Conservation (phyloP, 2,888 invertebrate species). For the Thereva nobilitata region DNA sequence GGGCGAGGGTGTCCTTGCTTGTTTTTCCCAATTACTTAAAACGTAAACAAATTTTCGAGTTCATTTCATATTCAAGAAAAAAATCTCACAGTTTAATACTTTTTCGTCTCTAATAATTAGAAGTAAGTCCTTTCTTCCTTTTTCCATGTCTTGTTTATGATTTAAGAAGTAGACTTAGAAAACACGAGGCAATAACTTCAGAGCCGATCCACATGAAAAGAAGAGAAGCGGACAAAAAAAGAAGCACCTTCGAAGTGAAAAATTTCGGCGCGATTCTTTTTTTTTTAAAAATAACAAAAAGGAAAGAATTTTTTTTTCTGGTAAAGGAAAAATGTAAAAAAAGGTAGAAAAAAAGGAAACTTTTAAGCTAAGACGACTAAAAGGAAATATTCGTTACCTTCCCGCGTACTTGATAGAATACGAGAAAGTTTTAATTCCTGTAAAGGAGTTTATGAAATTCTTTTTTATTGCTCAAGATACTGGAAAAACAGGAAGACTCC, state of each 20-base stretch:
- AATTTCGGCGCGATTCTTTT: too few relatives aligned
- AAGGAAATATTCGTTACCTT: not conserved
- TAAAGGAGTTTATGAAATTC: slow-evolving; percentile 20
- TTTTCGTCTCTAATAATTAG: slow-evolving; percentile 15
- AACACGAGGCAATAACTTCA: not conserved
- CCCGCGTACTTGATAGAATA: slow-evolving; percentile 18
- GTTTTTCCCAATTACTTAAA: slow-evolving; percentile 16
- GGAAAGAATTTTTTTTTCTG: not conserved
- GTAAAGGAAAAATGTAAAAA: slow-evolving; percentile 2
- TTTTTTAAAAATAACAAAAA: too few relatives aligned
- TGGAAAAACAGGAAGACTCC: not conserved
- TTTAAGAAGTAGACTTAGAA: slow-evolving; percentile 1
- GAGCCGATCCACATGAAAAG: not conserved
- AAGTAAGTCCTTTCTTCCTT: not conserved
- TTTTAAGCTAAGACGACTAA: not conserved
- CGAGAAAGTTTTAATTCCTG: slow-evolving; percentile 26
- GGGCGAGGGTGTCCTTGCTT: slow-evolving; percentile 5
- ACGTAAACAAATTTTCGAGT: slow-evolving; percentile 6
- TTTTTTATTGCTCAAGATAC: too few relatives aligned
- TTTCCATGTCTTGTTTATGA: too few relatives aligned
- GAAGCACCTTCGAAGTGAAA: too few relatives aligned
- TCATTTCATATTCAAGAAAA: slow-evolving; percentile 26
- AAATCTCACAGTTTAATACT: slow-evolving; percentile 21
- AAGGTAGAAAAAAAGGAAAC: slow-evolving; percentile 7
- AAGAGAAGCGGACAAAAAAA: not conserved